These are phyloP conservation scores for Lonchura striata DNA, from an alignment of 2,113 vertebrate genomes.

Conservation along the genomic window DNA sequence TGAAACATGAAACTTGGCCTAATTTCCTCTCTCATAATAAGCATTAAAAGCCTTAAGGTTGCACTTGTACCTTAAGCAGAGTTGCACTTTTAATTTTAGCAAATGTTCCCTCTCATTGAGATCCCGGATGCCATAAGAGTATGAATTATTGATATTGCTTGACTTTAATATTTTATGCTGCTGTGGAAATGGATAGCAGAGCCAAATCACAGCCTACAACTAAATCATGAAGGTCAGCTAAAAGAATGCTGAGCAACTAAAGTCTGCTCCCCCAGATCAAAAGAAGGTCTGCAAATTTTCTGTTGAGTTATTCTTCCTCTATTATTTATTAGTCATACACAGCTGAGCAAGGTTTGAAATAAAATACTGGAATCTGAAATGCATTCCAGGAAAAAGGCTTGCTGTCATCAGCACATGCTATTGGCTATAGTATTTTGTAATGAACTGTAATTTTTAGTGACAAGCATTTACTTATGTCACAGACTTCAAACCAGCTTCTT, in stretches of 20 bases:
- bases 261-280: constrained; percentile 43
- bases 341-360: constrained; percentile 47
- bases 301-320: constrained; percentile 50
- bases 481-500: constrained; percentile 16
- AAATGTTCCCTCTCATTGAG: constrained; percentile 9
- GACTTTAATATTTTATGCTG: constrained; percentile 58
- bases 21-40: constrained; percentile 8
- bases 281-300: constrained; percentile 39
- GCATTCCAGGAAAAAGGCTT: constrained; percentile 44
- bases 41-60: constrained; percentile 24
- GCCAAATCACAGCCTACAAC: constrained; percentile 20
- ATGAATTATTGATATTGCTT: constrained; percentile 62
- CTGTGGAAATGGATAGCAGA: constrained; percentile 41
- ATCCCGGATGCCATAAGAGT: background rate
- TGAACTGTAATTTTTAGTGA: constrained; percentile 32
- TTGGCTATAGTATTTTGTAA: constrained; percentile 34
- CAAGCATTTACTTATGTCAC: constrained; percentile 27
- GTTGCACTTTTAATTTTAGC: constrained; percentile 41
- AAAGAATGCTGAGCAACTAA: constrained; percentile 5
- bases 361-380: constrained; percentile 33
- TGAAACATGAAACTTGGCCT: background rate
- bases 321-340: constrained; percentile 54
- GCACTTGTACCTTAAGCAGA: background rate
- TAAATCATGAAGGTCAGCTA: constrained; percentile 52
- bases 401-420: constrained; percentile 46